Evolutionary conservation across 1,140 invertebrate species (phyloP).

Genomic region (Zaprionus africanus): DNA sequence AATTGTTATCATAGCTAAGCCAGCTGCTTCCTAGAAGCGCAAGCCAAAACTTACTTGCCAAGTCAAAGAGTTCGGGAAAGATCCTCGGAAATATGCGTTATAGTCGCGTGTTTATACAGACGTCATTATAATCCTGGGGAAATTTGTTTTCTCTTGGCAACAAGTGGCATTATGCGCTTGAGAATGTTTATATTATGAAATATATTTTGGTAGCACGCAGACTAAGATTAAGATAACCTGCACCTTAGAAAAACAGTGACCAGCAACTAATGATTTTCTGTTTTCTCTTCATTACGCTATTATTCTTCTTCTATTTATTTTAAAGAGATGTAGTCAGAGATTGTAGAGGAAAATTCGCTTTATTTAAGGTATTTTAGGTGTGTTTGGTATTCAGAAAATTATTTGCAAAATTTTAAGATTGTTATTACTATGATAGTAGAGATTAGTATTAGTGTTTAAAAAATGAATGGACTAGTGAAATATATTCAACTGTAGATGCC

Average conservation of each 20-base stretch:
- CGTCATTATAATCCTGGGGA: not conserved
- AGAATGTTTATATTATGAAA: not conserved
- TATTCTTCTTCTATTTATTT: too few relatives aligned
- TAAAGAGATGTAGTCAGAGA: not conserved
- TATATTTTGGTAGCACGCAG: not conserved
- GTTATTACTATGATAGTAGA: not conserved
- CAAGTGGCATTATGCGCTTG: not conserved
- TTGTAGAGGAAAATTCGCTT: too few relatives aligned
- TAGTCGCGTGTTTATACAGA: not conserved
- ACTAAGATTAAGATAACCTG: not conserved
- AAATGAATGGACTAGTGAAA: too few relatives aligned
- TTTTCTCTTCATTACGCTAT: not conserved
- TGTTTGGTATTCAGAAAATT: not conserved
- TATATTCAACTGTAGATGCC: too few relatives aligned
- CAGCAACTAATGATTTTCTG: not conserved
- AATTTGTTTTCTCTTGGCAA: not conserved
- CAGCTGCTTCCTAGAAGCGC: constrained; percentile 2
- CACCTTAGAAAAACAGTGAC: not conserved
- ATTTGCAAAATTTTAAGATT: not conserved
- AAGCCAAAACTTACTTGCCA: constrained; percentile 3
- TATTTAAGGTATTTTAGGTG: too few relatives aligned
- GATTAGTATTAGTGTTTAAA: not conserved
- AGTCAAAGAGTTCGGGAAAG: not conserved
- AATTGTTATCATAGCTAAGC: not conserved
- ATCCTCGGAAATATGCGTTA: not conserved